Evolutionary conservation across 1,140 invertebrate species (phyloP).

Genomic region (Sipha flava): DNA sequence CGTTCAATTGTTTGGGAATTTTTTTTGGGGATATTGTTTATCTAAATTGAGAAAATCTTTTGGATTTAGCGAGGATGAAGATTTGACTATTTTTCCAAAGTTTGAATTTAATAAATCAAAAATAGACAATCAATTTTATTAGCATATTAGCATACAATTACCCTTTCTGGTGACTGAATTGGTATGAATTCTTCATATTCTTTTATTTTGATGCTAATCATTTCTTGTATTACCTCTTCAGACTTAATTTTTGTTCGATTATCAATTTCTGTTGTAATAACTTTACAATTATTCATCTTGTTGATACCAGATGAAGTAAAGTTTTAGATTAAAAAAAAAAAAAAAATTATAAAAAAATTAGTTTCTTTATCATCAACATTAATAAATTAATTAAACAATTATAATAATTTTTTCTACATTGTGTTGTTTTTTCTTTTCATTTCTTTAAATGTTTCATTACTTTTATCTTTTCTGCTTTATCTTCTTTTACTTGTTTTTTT

Average conservation of each 20-base stretch:
- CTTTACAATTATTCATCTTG: too few species aligned
- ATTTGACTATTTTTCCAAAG: not conserved
- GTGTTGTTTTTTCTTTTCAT: slow-evolving; percentile 58
- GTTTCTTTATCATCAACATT: not conserved
- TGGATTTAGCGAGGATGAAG: not conserved
- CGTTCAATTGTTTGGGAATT: too few species aligned
- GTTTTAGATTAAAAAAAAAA: not conserved
- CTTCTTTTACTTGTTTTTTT: slow-evolving; percentile 77
- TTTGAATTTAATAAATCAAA: not conserved
- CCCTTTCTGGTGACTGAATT: too few species aligned
- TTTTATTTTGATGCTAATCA: too few species aligned
- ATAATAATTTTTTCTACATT: slow-evolving; percentile 25
- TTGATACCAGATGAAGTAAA: too few species aligned
- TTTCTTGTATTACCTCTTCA: too few species aligned
- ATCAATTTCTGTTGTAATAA: too few species aligned
- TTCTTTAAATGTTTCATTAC: slow-evolving; percentile 96
- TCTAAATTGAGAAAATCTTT: not conserved
- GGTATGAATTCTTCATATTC: too few species aligned
- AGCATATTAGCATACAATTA: too few species aligned
- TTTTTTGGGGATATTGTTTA: too few species aligned
- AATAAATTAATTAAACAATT: not conserved
- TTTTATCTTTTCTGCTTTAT: slow-evolving; percentile 83
- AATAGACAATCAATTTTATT: not conserved
- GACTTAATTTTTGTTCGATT: too few species aligned
- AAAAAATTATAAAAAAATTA: not conserved